Conservation (phyloP, 1,140 invertebrate genomes). For the Zophobas morio region DNA sequence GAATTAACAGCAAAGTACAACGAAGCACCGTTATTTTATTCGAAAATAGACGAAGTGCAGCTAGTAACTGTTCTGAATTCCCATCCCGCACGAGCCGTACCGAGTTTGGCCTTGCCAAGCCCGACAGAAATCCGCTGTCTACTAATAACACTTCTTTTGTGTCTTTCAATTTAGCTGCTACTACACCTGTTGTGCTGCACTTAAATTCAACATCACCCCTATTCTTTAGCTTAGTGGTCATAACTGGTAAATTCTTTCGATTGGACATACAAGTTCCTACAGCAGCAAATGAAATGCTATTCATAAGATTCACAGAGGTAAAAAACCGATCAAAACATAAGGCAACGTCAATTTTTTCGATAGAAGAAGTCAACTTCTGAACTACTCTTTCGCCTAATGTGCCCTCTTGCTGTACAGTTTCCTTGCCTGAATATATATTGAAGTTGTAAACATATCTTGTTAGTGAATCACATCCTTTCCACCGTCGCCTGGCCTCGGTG, state of each 20-base stretch:
- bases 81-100: no score
- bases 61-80: no score
- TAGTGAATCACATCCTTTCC: slow-evolving; percentile 54
- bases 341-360: no score
- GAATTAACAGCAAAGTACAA: no score
- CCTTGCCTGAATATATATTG: slow-evolving; percentile 48
- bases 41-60: no score
- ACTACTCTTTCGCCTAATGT: background rate
- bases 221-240: background rate
- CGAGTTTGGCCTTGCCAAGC: no score
- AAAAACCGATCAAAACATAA: background rate
- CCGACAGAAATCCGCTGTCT: no score
- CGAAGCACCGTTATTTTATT: no score
- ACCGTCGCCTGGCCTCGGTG: no score
- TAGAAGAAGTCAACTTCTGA: no score
- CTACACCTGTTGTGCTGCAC: no score
- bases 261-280: background rate
- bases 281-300: background rate
- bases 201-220: background rate
- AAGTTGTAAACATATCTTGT: slow-evolving; percentile 50
- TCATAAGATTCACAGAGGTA: background rate
- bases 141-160: background rate
- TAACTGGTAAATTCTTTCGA: background rate
- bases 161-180: background rate
- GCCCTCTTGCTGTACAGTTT: no score